Base-by-base conservation (phyloP, 2,113 vertebrate genomes). In the Megaptera novaeangliae region DNA sequence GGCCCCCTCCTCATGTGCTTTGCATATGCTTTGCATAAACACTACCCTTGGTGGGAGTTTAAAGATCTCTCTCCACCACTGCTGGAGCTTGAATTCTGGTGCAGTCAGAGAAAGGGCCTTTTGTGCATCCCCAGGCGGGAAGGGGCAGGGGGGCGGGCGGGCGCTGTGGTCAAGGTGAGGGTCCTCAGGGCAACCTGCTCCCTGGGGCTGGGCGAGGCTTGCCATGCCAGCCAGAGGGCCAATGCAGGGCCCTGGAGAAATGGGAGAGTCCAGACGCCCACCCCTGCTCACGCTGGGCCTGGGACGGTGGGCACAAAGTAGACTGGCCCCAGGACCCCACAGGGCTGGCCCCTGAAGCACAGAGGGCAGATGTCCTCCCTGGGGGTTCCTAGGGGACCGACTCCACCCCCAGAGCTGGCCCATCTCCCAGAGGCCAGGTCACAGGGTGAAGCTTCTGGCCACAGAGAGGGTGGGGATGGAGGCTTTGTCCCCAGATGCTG, bases 231-330 rank as follows among this genome's bases (percentile, higher is more conserved):
- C 17, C 55, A 0, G 63, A 34, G 87, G 72, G 46, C 63, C 49
- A 13, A 8, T 1, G 1, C 4, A 17, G 68, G 59, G 52, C 8
- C 17, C 63, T 9, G 21, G 36, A 36, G 61, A 83, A 31, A 34
- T 2, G 36, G 49, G 27, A 61, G 69, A n/a, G 36, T 4, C 4
- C 1, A 17, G 49, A 14, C 41, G 20, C 71, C 13, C 29, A n/a
- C 5, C 17, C 8, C 36, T 6, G 36, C n/a, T 57, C 12, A 6
- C 10, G 1, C 14, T 1, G 27, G 10, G 25, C n/a, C 55, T 7
- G 5, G 36, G 59, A 69, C 44, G 57, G 20, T 36, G 64, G 44
- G 68, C 11, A 0, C 21, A 27, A 71, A 29, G 36, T n/a, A 13
- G 80, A 25, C 1, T 15, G 57, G 21, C 2, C 27, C 69, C 34